Evolutionary conservation across 92 coral and sea anemone species (phyloP), one percentile per base, ranked within the genome.

Genomic region (Phenganax subtilis): DNA sequence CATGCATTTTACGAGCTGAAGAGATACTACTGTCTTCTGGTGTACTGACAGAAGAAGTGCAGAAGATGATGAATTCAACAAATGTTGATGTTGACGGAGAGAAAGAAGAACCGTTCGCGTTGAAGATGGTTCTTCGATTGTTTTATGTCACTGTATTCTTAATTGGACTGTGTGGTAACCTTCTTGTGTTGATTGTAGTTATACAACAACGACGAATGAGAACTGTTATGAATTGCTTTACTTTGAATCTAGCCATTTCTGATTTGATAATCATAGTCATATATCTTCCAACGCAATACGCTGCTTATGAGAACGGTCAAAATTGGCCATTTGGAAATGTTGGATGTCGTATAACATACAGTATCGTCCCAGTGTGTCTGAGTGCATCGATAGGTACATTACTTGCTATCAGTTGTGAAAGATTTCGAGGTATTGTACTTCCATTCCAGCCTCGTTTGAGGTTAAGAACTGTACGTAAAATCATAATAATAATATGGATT

Each of bases 221-320:
- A 44, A 90, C 92, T 10, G 92, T 93, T 66, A 91, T 91, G 15
- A 91, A 93, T 81, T 91, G 90, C 61, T 93, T 93, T 62, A 93
- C 98, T 0, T 90, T 93, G 79, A 93, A 93, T 55, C 91, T 93
- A 10, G 98, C 98, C 9, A 67, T 93, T 44, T 93, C 97, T 5
- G 98, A 93, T 55, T 75, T 93, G 65, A 77, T 93, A 47, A 87
- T 86, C 72, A 91, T 93, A n/a, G 85, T 91, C 15, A 85, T 93
- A 82, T 93, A 88, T 75, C 80, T 93, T 7, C 98, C 98, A 9
- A 81, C 98, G 7, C 98, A 93, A 87, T 88, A 91, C 92, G 97
- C 98, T 6, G 98, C 98, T 54, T 93, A 91, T 77, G 98, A 93
- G 77, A 93, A 93, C 76, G 74, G 91, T 62, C 98, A 93, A 56